Percentiles rank a stretch among this genome's conserved stretches.
Conservation (phyloP, 2,113 vertebrate genomes). For the Callipepla californica region DNA sequence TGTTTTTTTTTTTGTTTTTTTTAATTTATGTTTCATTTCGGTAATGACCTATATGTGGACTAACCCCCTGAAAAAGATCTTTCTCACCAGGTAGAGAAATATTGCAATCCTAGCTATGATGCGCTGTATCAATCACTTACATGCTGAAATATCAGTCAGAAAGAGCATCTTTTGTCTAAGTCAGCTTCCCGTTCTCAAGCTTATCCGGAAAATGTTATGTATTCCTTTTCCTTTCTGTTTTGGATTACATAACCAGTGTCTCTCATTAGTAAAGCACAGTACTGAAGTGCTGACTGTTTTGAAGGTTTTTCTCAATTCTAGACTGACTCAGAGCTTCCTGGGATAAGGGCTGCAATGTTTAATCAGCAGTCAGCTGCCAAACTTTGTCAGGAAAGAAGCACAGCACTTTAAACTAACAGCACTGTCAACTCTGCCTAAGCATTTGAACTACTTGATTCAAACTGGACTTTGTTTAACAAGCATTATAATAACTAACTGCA, state of each 20-base stretch:
- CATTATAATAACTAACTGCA: not conserved
- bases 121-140: not conserved
- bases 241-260: not conserved
- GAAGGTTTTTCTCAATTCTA: not conserved
- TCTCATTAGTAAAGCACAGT: not conserved
- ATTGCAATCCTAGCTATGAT: fast-evolving
- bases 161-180: not conserved
- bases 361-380: not conserved
- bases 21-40: not conserved
- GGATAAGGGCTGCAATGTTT: not conserved
- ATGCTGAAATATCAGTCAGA: not conserved
- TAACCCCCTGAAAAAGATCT: not conserved
- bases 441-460: not conserved
- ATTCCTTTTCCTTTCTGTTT: not conserved
- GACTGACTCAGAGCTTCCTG: not conserved
- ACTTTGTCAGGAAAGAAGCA: not conserved
- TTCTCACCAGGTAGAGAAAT: not conserved
- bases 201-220: not conserved
- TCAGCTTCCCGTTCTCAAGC: no score
- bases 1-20: not conserved
- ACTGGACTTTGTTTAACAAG: not conserved
- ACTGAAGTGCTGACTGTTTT: not conserved
- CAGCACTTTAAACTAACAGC: not conserved
- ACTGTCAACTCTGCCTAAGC: not conserved
- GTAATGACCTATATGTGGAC: not conserved